Percentiles rank a stretch among this genome's conserved stretches.
phyloP scores from a whole-genome alignment of 2,113 vertebrate genomes.

The Rhinolophus ferrumequinum region DNA sequence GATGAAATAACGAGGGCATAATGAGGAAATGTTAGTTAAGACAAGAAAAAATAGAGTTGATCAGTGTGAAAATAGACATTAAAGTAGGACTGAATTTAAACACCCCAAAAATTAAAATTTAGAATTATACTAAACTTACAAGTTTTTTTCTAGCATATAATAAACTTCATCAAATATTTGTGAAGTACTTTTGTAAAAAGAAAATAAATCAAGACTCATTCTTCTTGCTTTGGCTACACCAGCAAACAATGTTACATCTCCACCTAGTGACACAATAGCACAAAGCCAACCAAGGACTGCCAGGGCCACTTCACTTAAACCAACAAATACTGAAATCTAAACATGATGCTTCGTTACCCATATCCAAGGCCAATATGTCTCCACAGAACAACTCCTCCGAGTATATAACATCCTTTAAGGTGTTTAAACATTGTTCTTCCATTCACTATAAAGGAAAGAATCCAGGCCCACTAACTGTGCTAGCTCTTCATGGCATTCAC shows the following conservation, averaged over 20 bases:
- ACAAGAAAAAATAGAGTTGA: background rate
- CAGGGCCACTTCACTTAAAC: background rate
- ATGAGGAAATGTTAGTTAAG: background rate
- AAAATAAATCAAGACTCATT: background rate
- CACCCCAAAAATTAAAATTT: conserved; percentile 14
- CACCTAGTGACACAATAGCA: conserved; percentile 78
- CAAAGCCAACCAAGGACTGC: conserved; percentile 22
- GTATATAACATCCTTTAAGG: background rate
- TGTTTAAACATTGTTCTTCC: background rate
- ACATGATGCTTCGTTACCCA: background rate
- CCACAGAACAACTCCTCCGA: background rate
- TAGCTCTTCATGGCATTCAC: background rate
- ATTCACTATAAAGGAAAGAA: background rate
- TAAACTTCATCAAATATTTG: conserved; percentile 34
- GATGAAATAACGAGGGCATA: conserved; percentile 17
- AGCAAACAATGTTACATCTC: conserved; percentile 76
- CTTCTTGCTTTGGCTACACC: background rate
- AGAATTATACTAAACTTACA: conserved; percentile 42
- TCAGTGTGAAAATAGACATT: conserved; percentile 37
- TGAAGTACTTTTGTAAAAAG: background rate
- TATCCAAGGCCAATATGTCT: background rate
- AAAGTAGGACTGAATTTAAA: conserved; percentile 49
- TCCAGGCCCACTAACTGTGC: background rate
- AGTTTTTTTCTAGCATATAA: background rate
- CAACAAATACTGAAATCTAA: background rate